These are phyloP conservation scores for Setophaga petechia DNA, from an alignment of 2,113 vertebrate species.

Conservation along the genomic window DNA sequence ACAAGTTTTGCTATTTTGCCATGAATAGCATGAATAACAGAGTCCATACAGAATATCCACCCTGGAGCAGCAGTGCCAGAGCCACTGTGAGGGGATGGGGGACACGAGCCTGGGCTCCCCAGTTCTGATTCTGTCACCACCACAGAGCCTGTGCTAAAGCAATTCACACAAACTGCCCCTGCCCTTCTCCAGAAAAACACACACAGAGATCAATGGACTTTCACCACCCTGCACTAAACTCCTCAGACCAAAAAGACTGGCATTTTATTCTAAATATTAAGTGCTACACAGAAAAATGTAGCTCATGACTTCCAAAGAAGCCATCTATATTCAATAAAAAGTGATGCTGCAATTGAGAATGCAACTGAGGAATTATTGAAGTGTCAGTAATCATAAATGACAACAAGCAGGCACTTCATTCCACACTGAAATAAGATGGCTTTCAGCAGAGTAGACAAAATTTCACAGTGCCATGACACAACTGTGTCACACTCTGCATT, in stretches of 20 bases:
- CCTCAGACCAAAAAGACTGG: neutral
- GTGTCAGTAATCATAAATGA: conserved; percentile 5
- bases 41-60: neutral
- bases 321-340: neutral
- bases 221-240: neutral
- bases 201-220: neutral
- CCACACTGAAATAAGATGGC: neutral
- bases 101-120: neutral
- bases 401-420: conserved; percentile 20
- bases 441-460: conserved; percentile 10
- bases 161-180: neutral
- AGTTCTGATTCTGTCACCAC: neutral
- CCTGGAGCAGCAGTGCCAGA: neutral
- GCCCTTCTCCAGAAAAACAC: neutral
- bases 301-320: neutral
- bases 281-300: neutral
- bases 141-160: neutral
- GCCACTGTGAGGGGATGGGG: neutral
- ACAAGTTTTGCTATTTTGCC: neutral
- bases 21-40: neutral
- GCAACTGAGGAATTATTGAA: neutral
- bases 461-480: conserved; percentile 26
- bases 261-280: neutral
- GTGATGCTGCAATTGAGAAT: neutral
- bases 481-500: neutral